Evolutionary conservation across 2,113 vertebrate genomes (phyloP).

Genomic region (Nothocercus julius): DNA sequence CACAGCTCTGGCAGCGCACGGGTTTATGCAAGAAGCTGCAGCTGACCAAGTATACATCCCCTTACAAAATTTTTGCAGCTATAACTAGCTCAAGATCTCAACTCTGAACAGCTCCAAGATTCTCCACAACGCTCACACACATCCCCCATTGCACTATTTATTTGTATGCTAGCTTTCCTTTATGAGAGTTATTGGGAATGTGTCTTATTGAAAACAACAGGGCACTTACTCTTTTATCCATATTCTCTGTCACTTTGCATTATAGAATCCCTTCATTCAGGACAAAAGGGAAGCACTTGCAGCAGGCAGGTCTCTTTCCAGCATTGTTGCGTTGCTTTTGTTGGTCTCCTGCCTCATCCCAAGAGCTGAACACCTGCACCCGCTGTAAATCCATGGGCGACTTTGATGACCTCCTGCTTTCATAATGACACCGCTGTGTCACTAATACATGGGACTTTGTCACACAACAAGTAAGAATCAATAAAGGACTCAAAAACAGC

Average conservation of each 20-base stretch:
- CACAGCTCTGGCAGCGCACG: neutral
- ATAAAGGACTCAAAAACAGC: neutral
- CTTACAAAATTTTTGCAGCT: neutral
- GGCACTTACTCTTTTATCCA: neutral
- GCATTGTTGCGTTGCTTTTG: neutral
- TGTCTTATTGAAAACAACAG: neutral
- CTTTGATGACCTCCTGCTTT: neutral
- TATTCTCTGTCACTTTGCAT: neutral
- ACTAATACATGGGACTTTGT: neutral
- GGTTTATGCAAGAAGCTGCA: neutral
- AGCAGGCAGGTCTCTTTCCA: neutral
- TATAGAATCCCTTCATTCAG: neutral
- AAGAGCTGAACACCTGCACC: neutral
- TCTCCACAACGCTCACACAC: neutral
- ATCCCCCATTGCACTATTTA: neutral
- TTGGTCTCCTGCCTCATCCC: neutral
- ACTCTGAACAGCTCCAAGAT: neutral
- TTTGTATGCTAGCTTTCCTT: neutral
- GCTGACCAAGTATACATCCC: neutral
- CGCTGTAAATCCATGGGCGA: neutral
- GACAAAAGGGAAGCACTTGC: neutral
- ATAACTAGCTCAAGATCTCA: neutral
- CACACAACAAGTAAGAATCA: neutral
- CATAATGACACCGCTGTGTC: neutral
- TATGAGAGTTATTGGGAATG: fast-evolving